Evolutionary conservation across 2,113 vertebrate genomes (phyloP).

Genomic region (Psilopogon haemacephalus): DNA sequence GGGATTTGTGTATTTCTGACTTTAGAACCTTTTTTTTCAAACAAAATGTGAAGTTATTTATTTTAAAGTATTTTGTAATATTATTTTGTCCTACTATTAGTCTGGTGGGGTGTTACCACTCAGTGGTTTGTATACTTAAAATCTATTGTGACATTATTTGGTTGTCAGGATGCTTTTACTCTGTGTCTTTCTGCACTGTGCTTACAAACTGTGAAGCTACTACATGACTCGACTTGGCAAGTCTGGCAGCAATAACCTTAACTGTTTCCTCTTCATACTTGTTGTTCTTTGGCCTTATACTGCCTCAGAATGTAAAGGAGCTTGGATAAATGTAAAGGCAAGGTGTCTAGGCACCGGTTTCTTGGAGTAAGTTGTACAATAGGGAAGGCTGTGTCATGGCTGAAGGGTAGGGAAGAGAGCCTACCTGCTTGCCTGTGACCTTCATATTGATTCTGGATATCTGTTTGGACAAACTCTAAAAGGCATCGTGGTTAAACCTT

Average conservation of each 20-base stretch:
- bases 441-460: neutral
- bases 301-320: neutral
- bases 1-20: neutral
- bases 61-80: neutral
- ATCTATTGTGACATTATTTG: neutral
- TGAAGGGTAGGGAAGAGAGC: neutral
- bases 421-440: neutral
- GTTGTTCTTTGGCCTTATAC: neutral
- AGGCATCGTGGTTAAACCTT: neutral
- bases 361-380: accelerated
- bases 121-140: neutral
- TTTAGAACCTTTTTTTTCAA: neutral
- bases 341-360: neutral
- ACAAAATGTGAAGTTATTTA: neutral
- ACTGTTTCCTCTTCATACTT: neutral
- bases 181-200: neutral
- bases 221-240: neutral
- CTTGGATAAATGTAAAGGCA: neutral
- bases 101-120: neutral
- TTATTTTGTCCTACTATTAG: neutral
- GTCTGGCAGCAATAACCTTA: neutral
- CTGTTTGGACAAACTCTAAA: neutral
- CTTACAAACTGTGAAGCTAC: neutral
- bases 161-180: neutral
- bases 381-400: neutral